Conservation (phyloP, 2,797 vertebrate genomes). For the Sternotherus odoratus region DNA sequence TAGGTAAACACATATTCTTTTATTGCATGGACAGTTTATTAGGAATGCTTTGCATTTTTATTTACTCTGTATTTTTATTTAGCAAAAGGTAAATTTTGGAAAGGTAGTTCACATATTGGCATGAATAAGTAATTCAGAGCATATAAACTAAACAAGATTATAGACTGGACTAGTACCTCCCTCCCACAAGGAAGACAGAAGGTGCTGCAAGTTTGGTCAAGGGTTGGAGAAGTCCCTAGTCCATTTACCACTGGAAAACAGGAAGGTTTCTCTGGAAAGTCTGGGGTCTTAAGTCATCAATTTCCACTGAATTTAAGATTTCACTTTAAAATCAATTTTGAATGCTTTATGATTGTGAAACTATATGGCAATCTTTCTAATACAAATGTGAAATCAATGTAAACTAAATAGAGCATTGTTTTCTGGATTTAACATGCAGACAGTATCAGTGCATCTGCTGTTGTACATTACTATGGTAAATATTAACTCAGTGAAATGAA, state of each 20-base stretch:
- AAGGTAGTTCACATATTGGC: neutral
- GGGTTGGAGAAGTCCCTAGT: neutral
- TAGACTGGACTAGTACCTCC: neutral
- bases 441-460: neutral
- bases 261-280: neutral
- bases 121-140: neutral
- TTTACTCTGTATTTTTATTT: neutral
- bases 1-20: neutral
- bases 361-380: neutral
- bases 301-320: neutral
- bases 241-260: fast-evolving
- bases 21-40: neutral
- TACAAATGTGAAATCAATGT: neutral
- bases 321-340: neutral
- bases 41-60: fast-evolving
- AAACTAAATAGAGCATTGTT: neutral
- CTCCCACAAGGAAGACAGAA: neutral
- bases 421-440: neutral
- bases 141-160: fast-evolving
- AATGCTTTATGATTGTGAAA: neutral
- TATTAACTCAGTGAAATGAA: neutral
- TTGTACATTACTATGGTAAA: neutral
- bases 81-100: neutral
- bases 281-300: neutral
- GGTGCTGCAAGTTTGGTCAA: neutral